A percentile compares a stretch with the other conserved stretches of the same genome.
These are phyloP conservation scores for Diadumene lineata DNA, from an alignment of 92 coral and sea anemone species.

Conservation along the genomic window DNA sequence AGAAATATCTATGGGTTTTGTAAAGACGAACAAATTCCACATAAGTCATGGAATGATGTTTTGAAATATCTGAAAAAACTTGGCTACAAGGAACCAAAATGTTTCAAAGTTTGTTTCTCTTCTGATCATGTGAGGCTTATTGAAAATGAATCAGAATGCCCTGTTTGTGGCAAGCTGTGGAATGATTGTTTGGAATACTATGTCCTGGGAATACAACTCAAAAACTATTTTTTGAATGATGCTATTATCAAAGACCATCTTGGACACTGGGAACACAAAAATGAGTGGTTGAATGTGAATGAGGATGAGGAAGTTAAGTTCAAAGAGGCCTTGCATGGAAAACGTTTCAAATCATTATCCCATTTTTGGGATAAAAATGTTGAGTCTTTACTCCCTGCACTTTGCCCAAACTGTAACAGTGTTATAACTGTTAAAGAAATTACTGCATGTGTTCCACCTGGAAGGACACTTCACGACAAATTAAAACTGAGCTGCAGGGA, in stretches of 20 bases:
- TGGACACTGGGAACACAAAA: conserved; percentile 53
- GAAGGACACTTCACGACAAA: conserved; percentile 11
- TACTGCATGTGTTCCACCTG: conserved; percentile 24
- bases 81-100: conserved; percentile 55
- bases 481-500: conserved; percentile 42
- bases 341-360: conserved; percentile 54
- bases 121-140: conserved; percentile 50
- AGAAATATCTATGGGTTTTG: too few species aligned
- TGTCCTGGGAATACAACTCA: conserved; percentile 55
- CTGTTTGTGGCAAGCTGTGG: conserved; percentile 53
- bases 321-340: conserved; percentile 64
- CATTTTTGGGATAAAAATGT: conserved; percentile 57
- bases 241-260: conserved; percentile 35
- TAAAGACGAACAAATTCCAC: too few species aligned
- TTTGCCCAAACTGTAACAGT: conserved; percentile 58
- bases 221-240: conserved; percentile 47
- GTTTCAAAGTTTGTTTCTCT: conserved; percentile 58
- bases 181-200: conserved; percentile 47
- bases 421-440: conserved; percentile 44
- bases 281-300: conserved; percentile 48
- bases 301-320: background rate
- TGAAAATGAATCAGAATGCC: conserved; percentile 33
- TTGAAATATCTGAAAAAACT: conserved; percentile 37
- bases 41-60: background rate
- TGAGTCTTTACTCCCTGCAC: conserved; percentile 46